These are phyloP conservation scores for Drosophila littoralis DNA, from an alignment of 1,140 invertebrate genomes.

Conservation along the genomic window DNA sequence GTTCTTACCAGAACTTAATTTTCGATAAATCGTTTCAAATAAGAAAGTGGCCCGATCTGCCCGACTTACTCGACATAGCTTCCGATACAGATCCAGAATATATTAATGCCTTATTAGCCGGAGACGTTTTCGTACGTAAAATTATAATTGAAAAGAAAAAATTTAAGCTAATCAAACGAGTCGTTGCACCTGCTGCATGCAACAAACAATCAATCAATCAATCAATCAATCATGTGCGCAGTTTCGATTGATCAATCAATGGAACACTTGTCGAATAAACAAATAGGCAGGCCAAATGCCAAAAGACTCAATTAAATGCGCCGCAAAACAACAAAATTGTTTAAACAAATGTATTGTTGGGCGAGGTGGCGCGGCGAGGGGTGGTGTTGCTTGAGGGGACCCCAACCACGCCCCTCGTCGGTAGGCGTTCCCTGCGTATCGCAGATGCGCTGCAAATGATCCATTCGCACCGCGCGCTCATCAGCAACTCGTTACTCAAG, in stretches of 20 bases:
- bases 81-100: no score
- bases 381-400: no score
- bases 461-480: slow-evolving; percentile 27
- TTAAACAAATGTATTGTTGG: slow-evolving; percentile 14
- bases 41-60: no score
- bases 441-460: slow-evolving; percentile 35
- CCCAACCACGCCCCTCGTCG: no score
- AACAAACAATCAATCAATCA: slow-evolving; percentile 5
- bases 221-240: not conserved
- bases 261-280: slow-evolving; percentile 22
- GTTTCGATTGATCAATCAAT: slow-evolving; percentile 50
- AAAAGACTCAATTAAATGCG: slow-evolving; percentile 46
- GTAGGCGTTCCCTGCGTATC: not conserved
- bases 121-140: no score
- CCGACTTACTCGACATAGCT: no score
- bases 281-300: slow-evolving; percentile 28
- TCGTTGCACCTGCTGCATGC: slow-evolving; percentile 19
- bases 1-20: no score
- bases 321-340: slow-evolving; percentile 7
- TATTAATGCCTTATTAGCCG: no score
- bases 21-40: no score
- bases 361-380: not conserved
- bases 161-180: no score
- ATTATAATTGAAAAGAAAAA: no score
- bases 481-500: slow-evolving; percentile 26